These are phyloP conservation scores for Fragum fragum DNA, from an alignment of 2,888 invertebrate species.

Conservation along the genomic window DNA sequence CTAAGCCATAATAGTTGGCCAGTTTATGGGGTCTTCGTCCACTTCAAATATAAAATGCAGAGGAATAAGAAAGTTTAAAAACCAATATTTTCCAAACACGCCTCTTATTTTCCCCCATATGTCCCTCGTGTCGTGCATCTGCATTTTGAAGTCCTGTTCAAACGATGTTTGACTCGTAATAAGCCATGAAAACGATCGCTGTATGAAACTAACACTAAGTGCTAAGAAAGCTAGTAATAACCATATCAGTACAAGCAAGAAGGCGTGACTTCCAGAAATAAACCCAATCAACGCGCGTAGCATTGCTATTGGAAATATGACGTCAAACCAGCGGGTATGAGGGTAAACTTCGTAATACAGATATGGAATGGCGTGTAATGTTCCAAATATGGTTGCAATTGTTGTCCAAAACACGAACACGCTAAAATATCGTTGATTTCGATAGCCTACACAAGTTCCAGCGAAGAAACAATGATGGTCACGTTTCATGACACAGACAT, in stretches of 20 bases:
- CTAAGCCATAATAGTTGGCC: conserved; percentile 66
- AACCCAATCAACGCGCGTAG: conserved; percentile 73
- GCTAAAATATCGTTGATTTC: conserved; percentile 83
- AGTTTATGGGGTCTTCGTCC: conserved; percentile 78
- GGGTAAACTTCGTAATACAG: conserved; percentile 53
- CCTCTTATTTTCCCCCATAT: conserved; percentile 69
- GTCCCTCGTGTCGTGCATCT: conserved; percentile 70
- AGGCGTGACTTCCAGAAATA: conserved; percentile 48
- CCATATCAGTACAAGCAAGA: conserved; percentile 73
- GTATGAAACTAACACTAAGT: conserved; percentile 72
- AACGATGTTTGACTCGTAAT: conserved; percentile 78
- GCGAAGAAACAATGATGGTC: conserved; percentile 86
- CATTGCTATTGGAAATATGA: conserved; percentile 75
- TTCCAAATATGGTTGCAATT: conserved; percentile 72
- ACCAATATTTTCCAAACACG: conserved; percentile 81
- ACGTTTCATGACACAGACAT: conserved; percentile 82
- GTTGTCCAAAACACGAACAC: conserved; percentile 81
- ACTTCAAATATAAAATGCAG: conserved; percentile 75
- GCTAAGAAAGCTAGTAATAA: conserved; percentile 75
- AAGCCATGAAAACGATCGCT: conserved; percentile 68
- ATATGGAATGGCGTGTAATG: conserved; percentile 61
- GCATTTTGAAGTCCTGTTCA: conserved; percentile 77
- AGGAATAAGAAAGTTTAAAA: conserved; percentile 79
- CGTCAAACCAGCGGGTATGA: conserved; percentile 69
- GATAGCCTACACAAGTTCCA: conserved; percentile 82